Evolutionary conservation across 2,113 vertebrate species (phyloP).

Genomic region (Aepyceros melampus): DNA sequence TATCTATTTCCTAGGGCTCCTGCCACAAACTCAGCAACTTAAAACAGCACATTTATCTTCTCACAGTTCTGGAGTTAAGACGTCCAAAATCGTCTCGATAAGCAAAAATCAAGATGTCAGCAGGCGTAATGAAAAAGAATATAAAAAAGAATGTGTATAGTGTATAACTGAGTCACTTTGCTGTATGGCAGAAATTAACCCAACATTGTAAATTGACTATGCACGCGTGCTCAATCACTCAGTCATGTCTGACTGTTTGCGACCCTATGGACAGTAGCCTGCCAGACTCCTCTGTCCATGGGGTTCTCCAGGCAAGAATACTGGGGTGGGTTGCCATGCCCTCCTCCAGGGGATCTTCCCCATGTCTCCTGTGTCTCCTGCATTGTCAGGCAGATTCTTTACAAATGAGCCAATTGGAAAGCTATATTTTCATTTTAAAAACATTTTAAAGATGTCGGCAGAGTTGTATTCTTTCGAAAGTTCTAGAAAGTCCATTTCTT

Average conservation of each 20-base stretch:
- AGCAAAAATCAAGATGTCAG: neutral
- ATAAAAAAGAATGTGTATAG: neutral
- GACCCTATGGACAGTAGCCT: neutral
- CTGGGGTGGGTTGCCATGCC: neutral
- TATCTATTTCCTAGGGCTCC: neutral
- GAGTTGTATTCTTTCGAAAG: too few species aligned
- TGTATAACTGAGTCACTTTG: neutral
- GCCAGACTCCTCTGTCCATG: neutral
- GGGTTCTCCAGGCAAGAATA: neutral
- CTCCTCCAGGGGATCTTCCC: neutral
- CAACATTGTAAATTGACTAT: neutral
- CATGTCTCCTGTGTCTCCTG: neutral
- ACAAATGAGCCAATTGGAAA: neutral
- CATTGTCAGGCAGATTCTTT: neutral
- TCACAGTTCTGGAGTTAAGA: neutral
- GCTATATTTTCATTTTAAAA: neutral
- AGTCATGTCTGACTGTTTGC: neutral
- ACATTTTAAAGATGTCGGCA: neutral
- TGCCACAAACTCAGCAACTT: neutral
- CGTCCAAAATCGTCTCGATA: neutral
- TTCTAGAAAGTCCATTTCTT: neutral
- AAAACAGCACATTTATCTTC: neutral
- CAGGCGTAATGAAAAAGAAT: neutral
- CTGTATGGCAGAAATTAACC: neutral
- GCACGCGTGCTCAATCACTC: neutral